These are phyloP conservation scores for Emydura subglobosa DNA, from an alignment of 2,113 vertebrate species.

Conservation along the genomic window DNA sequence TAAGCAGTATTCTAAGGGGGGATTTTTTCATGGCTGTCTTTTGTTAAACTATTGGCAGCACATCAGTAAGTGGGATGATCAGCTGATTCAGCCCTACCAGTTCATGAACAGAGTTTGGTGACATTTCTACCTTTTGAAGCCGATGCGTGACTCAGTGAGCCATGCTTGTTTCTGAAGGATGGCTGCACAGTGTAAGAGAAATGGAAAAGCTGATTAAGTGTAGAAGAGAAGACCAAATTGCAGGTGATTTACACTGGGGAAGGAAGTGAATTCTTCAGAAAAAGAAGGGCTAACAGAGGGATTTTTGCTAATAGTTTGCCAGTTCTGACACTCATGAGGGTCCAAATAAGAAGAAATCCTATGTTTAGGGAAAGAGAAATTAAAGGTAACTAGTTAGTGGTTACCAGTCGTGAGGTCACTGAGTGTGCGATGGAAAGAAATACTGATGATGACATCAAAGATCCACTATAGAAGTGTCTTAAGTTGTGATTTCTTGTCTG, in stretches of 20 bases:
- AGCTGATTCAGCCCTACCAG: neutral
- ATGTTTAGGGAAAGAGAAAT: slow-evolving; percentile 11
- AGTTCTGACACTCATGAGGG: neutral
- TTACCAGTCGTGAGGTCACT: neutral
- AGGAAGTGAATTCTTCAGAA: neutral
- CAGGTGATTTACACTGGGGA: neutral
- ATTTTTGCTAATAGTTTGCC: slow-evolving; percentile 20
- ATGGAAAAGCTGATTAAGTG: neutral
- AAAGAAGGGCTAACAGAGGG: neutral
- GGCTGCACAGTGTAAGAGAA: slow-evolving; percentile 38
- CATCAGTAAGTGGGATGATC: neutral
- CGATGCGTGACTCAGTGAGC: slow-evolving; percentile 18
- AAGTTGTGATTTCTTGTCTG: neutral
- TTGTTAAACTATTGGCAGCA: slow-evolving; percentile 4
- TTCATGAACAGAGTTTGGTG: neutral
- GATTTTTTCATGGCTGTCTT: neutral
- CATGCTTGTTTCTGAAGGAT: slow-evolving; percentile 16
- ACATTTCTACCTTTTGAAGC: slow-evolving; percentile 9
- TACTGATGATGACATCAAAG: neutral
- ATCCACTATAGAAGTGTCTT: neutral
- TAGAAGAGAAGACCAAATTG: neutral
- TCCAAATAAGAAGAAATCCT: neutral
- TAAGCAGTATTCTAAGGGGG: neutral
- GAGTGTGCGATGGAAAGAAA: neutral
- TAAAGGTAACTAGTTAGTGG: neutral